These are phyloP conservation scores for Rhagoletis zephyria DNA, from an alignment of 1,140 invertebrate genomes.

Conservation along the genomic window DNA sequence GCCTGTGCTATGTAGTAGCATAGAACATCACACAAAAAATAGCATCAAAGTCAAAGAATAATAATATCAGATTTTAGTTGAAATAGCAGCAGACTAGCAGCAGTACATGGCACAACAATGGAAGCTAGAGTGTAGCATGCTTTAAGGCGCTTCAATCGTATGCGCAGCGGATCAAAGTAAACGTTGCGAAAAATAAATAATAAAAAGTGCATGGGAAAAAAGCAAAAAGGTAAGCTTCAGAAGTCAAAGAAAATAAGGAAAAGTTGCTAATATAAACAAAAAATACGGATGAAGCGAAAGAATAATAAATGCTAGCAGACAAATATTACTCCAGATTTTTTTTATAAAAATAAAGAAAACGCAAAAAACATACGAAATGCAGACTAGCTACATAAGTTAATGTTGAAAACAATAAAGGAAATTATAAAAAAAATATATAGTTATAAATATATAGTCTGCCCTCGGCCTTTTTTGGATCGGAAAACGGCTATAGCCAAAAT, in stretches of 20 bases:
- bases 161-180: background rate
- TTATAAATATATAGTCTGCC: no score
- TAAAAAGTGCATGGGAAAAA: background rate
- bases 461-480: no score
- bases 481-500: no score
- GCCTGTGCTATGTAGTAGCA: background rate
- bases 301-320: no score
- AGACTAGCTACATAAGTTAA: no score
- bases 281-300: background rate
- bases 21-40: background rate
- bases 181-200: background rate
- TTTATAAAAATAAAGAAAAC: no score
- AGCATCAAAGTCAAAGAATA: conserved; percentile 18
- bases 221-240: background rate
- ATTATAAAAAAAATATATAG: no score
- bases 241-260: background rate
- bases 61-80: background rate
- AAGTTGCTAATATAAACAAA: background rate
- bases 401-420: no score
- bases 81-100: background rate
- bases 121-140: background rate
- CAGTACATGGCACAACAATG: background rate
- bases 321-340: no score
- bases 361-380: no score
- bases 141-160: background rate